These are phyloP conservation scores for Redunca redunca DNA, from an alignment of 2,113 vertebrate genomes.

Conservation along the genomic window DNA sequence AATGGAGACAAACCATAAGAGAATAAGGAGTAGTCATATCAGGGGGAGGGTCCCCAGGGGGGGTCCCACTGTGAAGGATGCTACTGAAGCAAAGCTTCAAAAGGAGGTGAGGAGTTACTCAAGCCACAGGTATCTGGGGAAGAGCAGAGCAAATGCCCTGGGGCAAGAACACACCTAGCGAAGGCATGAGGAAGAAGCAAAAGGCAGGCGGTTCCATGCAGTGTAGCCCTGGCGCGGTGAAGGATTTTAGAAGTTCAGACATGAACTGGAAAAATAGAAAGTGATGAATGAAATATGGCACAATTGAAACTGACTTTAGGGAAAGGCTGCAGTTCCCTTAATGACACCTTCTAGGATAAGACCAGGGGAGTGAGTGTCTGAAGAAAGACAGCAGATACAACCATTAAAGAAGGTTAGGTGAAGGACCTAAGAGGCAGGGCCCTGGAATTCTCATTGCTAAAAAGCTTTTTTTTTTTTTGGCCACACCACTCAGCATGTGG, in stretches of 20 bases:
- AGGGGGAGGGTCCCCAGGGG: not conserved
- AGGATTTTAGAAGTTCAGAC: not conserved
- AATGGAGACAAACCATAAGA: not conserved
- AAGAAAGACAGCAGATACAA: not conserved
- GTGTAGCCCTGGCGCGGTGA: not conserved
- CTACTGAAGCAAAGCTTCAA: not conserved
- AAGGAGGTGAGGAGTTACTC: not conserved
- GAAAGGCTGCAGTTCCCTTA: not conserved
- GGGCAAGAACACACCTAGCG: not conserved
- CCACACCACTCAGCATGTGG: not conserved
- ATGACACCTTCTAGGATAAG: not conserved
- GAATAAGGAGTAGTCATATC: not conserved
- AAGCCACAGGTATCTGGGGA: not conserved
- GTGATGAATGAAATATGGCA: not conserved
- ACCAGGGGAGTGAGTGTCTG: not conserved
- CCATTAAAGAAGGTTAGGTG: not conserved
- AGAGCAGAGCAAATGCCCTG: not conserved
- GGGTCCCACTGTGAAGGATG: not conserved
- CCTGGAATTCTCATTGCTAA: not conserved
- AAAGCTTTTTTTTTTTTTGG: not conserved
- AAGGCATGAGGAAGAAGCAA: not conserved
- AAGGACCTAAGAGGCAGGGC: not conserved
- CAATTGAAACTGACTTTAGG: not conserved
- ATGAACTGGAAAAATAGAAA: not conserved
- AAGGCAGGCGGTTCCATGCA: not conserved